Percentiles rank a stretch among this genome's conserved stretches.
phyloP scores from a whole-genome alignment of 35 echinoderm and acorn worm genomes.

The Ptychodera flava region DNA sequence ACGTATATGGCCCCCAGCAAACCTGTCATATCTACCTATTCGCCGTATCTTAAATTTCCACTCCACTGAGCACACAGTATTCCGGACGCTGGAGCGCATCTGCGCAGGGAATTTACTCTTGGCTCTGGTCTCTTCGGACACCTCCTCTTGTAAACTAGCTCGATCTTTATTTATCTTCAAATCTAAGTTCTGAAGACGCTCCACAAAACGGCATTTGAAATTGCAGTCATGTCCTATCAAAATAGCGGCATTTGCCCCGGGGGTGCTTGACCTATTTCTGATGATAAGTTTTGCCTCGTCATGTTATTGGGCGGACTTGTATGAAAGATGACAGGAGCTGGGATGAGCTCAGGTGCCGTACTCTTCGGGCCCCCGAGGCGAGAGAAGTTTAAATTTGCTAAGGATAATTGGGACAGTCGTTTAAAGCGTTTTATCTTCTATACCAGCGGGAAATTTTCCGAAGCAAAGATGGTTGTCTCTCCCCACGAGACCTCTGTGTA shows the following conservation, averaged over 20 bases:
- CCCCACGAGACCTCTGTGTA: no score
- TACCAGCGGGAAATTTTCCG: neutral
- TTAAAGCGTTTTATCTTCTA: neutral
- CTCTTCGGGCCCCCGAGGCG: neutral
- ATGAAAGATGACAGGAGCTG: neutral
- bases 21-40: neutral
- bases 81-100: neutral
- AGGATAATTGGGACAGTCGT: neutral
- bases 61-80: neutral
- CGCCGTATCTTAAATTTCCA: neutral
- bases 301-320: neutral
- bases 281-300: neutral
- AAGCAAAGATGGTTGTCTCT: neutral
- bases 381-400: conserved; percentile 2
- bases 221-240: no score
- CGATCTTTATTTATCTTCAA: no score
- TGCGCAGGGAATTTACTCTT: neutral
- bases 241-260: neutral
- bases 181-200: no score
- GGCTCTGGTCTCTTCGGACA: no score
- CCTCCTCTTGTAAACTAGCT: no score
- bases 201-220: no score
- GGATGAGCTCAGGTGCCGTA: neutral
- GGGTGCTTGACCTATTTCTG: neutral
- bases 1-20: neutral